Percentiles rank a stretch among this genome's conserved stretches.
Conservation (phyloP, 2,888 invertebrate species). For the Esperia sulphurella region DNA sequence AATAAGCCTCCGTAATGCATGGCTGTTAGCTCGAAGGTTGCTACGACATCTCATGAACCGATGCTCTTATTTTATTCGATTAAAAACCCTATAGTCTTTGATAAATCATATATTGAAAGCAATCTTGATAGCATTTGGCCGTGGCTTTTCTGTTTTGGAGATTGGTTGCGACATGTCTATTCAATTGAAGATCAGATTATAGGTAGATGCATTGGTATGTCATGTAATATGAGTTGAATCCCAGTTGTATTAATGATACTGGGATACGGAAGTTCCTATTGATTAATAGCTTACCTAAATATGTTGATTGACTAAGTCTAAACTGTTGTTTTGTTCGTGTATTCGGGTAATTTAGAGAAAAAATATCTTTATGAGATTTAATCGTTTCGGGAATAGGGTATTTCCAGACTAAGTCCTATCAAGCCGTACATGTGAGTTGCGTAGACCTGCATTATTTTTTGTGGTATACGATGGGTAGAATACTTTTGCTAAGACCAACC, state of each 20-base stretch:
- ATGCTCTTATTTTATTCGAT: conserved; percentile 34
- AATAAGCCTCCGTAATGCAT: conserved; percentile 40
- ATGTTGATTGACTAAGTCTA: neutral
- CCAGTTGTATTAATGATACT: conserved; percentile 3
- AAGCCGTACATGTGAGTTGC: too few species aligned
- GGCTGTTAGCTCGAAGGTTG: conserved; percentile 25
- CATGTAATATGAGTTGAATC: conserved; percentile 16
- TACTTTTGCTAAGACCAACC: too few species aligned
- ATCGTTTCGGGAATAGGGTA: too few species aligned
- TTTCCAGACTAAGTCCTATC: too few species aligned
- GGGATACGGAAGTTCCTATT: conserved; percentile 5
- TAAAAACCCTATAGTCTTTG: conserved; percentile 43
- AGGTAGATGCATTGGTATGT: conserved; percentile 19
- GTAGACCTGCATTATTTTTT: too few species aligned
- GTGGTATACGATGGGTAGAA: too few species aligned
- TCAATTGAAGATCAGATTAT: conserved; percentile 38
- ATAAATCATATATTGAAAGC: conserved; percentile 51
- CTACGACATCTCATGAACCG: conserved; percentile 3
- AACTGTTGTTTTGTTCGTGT: neutral
- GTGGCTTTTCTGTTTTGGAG: conserved; percentile 60
- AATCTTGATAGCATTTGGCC: conserved; percentile 65
- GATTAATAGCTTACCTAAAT: neutral
- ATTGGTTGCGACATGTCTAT: conserved; percentile 47
- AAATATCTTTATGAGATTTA: too few species aligned
- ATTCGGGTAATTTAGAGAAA: too few species aligned